Evolutionary conservation across 2,888 invertebrate species (phyloP), one percentile per base, ranked within the genome.

Genomic region (Sarcophaga variegata): DNA sequence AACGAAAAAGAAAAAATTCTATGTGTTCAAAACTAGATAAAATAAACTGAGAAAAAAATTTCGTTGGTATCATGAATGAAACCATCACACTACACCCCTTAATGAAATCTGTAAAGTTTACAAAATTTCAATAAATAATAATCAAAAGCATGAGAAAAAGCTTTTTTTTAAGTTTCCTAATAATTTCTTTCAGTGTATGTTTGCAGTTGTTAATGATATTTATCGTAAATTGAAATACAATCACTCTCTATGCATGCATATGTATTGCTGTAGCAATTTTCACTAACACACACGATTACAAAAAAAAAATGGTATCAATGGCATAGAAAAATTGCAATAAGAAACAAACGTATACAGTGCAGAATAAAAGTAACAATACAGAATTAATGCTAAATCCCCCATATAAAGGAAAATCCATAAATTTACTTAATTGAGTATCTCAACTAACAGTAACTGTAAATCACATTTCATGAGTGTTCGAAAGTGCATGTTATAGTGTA

Each of bases 141-240:
- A 6, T 4, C 6, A 8, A 37, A 37, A 27, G 27, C 37, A 37
- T 4, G 37, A 37, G 0, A 10, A 37, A 10, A 37, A 37, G 2
- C 2, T 0, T 37, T 37, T 37, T 8, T 37, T 37, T 8, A 10
- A 37, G 2, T 37, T 8, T 17, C 14, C 1, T 17, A 62, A 22
- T 60, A 45, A 62, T 45, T 66, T 60, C 59, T 60, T 45, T n/a
- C 3, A 72, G 66, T 74, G 81, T 72, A 74, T n/a, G 22, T 37
- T 47, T 20, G 2, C 64, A 60, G 71, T 60, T 71, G 60, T 63
- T 45, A 71, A 74, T 66, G 77, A 81, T 69, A 47, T 69, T 74
- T 77, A 81, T 76, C 76, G 66, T 59, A 70, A 77, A 84, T 77
- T 85, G 81, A 77, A 85, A 85, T 85, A 72, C 81, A 85, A 81